phyloP scores from a whole-genome alignment of 2,797 vertebrate genomes.

The Lindbergichthys nudifrons region DNA sequence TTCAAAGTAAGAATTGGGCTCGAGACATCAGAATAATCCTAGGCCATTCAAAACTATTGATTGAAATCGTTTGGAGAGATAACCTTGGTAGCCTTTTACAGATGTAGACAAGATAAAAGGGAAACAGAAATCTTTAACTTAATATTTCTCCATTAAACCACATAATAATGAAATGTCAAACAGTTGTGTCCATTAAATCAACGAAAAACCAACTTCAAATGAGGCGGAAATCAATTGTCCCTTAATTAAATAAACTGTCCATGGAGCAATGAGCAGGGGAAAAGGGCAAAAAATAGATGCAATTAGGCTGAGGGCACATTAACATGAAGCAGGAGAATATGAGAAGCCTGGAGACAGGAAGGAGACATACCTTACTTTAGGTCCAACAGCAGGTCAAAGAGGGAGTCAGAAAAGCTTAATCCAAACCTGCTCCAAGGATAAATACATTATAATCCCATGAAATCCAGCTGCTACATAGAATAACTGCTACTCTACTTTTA shows the following conservation, averaged over 20 bases:
- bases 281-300: constrained; percentile 13
- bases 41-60: not conserved
- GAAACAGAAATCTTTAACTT: not conserved
- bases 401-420: not conserved
- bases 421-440: not conserved
- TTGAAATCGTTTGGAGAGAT: not conserved
- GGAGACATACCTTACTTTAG: not conserved
- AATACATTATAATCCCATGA: not conserved
- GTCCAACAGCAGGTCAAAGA: not conserved
- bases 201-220: not conserved
- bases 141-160: not conserved
- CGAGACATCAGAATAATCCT: not conserved
- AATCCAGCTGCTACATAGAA: not conserved
- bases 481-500: not conserved
- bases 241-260: constrained; percentile 20
- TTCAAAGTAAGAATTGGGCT: not conserved
- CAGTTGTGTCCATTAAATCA: not conserved
- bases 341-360: not conserved
- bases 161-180: not conserved
- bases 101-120: not conserved
- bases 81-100: not conserved
- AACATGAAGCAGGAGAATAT: not conserved
- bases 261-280: constrained; percentile 4
- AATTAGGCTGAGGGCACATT: constrained; percentile 6
- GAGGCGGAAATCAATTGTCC: constrained; percentile 3